A percentile compares a stretch with the other conserved stretches of the same genome.
Evolutionary conservation across 2,888 invertebrate species (phyloP).

Genomic region (Netelia melanura): DNA sequence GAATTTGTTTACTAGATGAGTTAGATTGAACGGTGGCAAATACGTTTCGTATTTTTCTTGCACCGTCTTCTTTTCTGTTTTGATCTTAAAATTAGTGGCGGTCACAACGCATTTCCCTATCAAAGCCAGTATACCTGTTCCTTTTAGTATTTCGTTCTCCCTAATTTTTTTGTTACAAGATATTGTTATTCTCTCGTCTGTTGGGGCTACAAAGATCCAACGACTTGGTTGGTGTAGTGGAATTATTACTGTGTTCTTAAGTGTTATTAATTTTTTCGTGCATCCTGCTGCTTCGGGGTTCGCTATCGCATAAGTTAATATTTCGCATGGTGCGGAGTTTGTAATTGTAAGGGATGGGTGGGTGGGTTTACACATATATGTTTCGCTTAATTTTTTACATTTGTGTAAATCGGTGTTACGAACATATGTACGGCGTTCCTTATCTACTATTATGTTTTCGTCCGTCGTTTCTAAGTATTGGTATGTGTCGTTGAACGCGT

Average conservation of each 20-base stretch:
- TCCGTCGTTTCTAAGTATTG: slow-evolving; percentile 12
- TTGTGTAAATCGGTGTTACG: not conserved
- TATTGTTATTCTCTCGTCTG: not conserved
- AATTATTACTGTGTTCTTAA: not conserved
- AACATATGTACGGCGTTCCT: not conserved
- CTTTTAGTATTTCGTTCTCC: not conserved
- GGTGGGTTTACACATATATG: not conserved
- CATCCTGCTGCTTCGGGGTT: not conserved
- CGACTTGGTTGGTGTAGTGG: slow-evolving; percentile 7
- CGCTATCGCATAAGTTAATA: not conserved
- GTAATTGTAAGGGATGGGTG: not conserved
- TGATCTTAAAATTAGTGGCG: slow-evolving; percentile 10
- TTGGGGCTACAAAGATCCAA: slow-evolving; percentile 4
- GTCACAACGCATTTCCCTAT: slow-evolving; percentile 22
- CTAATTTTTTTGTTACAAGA: not conserved
- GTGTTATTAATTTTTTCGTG: not conserved
- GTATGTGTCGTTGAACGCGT: not conserved
- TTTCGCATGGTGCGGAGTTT: slow-evolving; percentile 19
- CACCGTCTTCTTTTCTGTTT: not conserved
- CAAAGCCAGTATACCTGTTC: slow-evolving; percentile 29
- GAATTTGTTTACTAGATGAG: not conserved
- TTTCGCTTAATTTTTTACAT: not conserved
- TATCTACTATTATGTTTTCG: slow-evolving; percentile 11
- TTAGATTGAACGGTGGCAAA: slow-evolving; percentile 14
- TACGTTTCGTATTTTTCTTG: slow-evolving; percentile 17